Evolutionary conservation across 2,113 vertebrate genomes (phyloP), one percentile per base, ranked within the genome.

Genomic region (Colistium nudipinnis): DNA sequence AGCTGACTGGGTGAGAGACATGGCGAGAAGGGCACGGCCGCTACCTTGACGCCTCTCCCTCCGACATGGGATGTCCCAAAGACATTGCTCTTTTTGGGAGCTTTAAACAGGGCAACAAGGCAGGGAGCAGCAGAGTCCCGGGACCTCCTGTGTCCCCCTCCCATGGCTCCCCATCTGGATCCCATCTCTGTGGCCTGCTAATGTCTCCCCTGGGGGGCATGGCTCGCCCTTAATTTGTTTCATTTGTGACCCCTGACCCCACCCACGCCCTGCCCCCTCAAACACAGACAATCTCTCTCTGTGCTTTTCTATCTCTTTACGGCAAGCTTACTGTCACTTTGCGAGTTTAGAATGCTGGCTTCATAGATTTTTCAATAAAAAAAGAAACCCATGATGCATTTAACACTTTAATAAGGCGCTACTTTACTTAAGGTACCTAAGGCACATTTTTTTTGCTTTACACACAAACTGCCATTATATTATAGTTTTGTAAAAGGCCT

Each of bases 211-310:
- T 45, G 88, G 76, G 91, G 89, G 78, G 78, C 70, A 83, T 44
- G 70, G 71, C 85, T 91, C 80, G 25, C 83, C 86, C 78, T 90
- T 92, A 91, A 92, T 92, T 89, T 89, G 86, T 91, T 92, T 91
- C 91, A 91, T 92, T 91, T 90, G 88, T 91, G 87, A 90, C 88
- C 88, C 31, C 53, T 86, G 71, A 83, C 82, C 86, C 67, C 61
- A 36, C 7, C 10, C 56, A 25, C 17, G 43, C 82, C 78, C 86
- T 54, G 35, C 76, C 85, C 85, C 80, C 70, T 80, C 57, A 71
- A 85, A 82, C 79, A 78, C 39, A 64, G 39, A 87, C 83, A 82
- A 76, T 81, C 71, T 78, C 45, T 74, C 66, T 84, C 49, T 81
- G 25, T 78, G 43, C 22, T 56, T 79, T 65, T 76, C 47, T 14